Conservation (phyloP, 2,113 vertebrate species). For the Pelecanus crispus region DNA sequence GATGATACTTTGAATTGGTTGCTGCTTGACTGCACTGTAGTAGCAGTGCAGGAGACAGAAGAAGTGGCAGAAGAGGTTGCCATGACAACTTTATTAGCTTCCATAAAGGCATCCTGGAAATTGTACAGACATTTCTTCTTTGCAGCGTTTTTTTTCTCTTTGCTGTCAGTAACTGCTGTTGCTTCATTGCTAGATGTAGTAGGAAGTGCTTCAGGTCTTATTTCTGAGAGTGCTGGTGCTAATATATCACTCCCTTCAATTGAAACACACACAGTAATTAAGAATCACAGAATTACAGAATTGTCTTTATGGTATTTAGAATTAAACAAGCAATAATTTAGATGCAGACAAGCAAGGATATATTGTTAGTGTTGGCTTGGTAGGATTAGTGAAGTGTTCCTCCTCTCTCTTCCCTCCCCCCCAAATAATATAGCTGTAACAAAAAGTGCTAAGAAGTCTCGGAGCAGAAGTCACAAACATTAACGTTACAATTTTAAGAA, state of each 20-base stretch:
- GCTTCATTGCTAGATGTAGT: constrained; percentile 76
- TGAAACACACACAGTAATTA: background rate
- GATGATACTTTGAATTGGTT: constrained; percentile 90
- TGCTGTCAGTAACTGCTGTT: constrained; percentile 75
- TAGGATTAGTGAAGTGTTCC: background rate
- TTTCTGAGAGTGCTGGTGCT: constrained; percentile 80
- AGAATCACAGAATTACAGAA: background rate
- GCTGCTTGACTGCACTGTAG: constrained; percentile 97
- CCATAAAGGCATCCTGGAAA: constrained; percentile 98
- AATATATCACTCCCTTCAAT: constrained; percentile 81
- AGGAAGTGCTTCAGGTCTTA: constrained; percentile 80
- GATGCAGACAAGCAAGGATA: background rate
- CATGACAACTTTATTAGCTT: constrained; percentile 92
- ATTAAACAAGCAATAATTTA: background rate
- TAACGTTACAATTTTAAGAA: background rate
- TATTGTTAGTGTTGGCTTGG: background rate
- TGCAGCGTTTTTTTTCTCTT: constrained; percentile 86
- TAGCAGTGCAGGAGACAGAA: constrained; percentile 93
- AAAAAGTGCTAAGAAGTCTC: background rate
- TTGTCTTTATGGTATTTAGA: background rate
- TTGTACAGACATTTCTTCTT: constrained; percentile 98
- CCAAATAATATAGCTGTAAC: background rate
- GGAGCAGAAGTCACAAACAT: background rate
- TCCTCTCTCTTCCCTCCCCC: no score
- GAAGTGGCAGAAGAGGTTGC: constrained; percentile 92